Evolutionary conservation across 1,140 invertebrate species (phyloP).

Genomic region (Leptoteleia sp.): DNA sequence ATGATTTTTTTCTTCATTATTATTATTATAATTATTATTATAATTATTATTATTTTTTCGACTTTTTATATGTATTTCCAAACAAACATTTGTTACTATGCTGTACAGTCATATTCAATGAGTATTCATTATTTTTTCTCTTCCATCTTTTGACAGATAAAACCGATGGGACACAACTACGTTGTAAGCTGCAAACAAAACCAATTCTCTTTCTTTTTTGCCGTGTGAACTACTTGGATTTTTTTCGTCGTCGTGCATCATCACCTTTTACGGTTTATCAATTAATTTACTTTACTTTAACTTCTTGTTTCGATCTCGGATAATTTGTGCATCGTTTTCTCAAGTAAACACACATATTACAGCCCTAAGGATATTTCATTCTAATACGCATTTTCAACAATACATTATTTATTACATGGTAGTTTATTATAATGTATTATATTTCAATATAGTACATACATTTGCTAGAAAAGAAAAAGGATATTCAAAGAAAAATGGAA

Average conservation of each 20-base stretch:
- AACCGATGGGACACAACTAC: slow-evolving; percentile 59
- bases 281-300: too few relatives aligned
- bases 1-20: slow-evolving; percentile 65
- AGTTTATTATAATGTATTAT: slow-evolving; percentile 60
- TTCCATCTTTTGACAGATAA: slow-evolving; percentile 54
- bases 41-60: slow-evolving; percentile 47
- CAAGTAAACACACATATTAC: slow-evolving; percentile 66
- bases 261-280: background rate
- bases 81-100: slow-evolving; percentile 76
- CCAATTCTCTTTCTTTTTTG: slow-evolving; percentile 40
- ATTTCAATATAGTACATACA: slow-evolving; percentile 61
- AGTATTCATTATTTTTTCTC: slow-evolving; percentile 71
- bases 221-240: slow-evolving; percentile 39
- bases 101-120: slow-evolving; percentile 79
- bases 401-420: slow-evolving; percentile 67
- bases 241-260: slow-evolving; percentile 7
- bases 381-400: slow-evolving; percentile 64
- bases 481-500: slow-evolving; percentile 15
- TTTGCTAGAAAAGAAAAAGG: slow-evolving; percentile 38
- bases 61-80: slow-evolving; percentile 76
- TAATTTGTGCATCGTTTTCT: slow-evolving; percentile 64
- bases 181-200: slow-evolving; percentile 65
- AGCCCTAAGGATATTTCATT: slow-evolving; percentile 63
- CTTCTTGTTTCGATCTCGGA: slow-evolving; percentile 8
- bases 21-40: slow-evolving; percentile 51